These are phyloP conservation scores for Sitobion miscanthi DNA, from an alignment of 1,140 invertebrate genomes.

Conservation along the genomic window DNA sequence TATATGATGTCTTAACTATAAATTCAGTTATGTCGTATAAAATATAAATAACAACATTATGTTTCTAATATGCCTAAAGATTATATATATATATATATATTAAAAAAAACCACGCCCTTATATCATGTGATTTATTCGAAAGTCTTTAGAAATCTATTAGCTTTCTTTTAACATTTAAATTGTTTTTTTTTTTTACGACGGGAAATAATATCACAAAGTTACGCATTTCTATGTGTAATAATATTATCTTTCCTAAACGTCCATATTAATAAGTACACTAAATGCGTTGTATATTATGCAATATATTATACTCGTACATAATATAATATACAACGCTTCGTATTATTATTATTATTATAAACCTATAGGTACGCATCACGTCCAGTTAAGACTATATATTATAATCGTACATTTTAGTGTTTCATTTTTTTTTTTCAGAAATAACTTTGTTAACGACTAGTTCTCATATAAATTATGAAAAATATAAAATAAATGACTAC, in stretches of 20 bases:
- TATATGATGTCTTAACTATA: background rate
- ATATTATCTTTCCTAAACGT: background rate
- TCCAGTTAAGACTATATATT: background rate
- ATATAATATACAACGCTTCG: background rate
- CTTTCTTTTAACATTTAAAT: background rate
- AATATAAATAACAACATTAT: background rate
- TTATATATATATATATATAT: background rate
- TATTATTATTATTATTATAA: background rate
- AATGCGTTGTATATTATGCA: conserved; percentile 11
- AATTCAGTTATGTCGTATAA: background rate
- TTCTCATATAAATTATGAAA: conserved; percentile 18
- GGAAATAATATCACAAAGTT: background rate
- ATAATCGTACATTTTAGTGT: conserved; percentile 16
- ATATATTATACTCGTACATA: background rate
- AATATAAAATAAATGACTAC: background rate
- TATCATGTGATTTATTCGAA: background rate
- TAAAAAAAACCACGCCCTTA: background rate
- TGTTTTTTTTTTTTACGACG: background rate
- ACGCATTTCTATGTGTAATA: background rate
- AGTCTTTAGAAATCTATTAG: conserved; percentile 12
- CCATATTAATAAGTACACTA: background rate
- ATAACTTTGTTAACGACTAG: conserved; percentile 10
- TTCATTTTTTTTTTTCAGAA: background rate
- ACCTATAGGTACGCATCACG: background rate
- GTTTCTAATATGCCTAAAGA: background rate